These are phyloP conservation scores for Lacerta bilineata DNA, from an alignment of 2,797 vertebrate species.

Conservation along the genomic window DNA sequence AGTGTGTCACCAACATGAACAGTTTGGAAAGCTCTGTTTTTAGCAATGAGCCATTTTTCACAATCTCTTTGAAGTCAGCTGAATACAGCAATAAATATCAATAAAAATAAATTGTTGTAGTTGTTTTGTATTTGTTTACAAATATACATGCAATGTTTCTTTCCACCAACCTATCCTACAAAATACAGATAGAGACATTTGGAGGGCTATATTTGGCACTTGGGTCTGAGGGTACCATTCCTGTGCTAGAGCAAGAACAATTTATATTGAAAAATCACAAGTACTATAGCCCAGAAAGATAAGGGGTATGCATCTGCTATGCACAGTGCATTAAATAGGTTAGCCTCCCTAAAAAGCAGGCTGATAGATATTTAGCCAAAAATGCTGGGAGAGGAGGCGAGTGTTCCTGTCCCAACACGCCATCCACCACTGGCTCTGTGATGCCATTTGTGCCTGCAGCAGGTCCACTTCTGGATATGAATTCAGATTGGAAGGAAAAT, in stretches of 20 bases:
- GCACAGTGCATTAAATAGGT: neutral
- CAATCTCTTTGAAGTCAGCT: neutral
- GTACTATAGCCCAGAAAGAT: neutral
- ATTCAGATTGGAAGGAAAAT: neutral
- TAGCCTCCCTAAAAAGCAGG: neutral
- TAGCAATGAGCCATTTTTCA: neutral
- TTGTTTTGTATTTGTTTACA: neutral
- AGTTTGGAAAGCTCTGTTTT: too few species aligned
- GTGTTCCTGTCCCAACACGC: too few species aligned
- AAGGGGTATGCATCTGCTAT: neutral
- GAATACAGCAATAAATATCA: neutral
- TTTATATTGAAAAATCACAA: neutral
- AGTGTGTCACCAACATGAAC: too few species aligned
- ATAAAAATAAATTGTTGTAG: neutral
- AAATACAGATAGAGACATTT: neutral
- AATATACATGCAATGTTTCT: neutral
- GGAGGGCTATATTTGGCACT: neutral
- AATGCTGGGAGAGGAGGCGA: neutral
- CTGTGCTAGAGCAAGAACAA: neutral
- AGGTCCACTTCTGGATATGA: neutral
- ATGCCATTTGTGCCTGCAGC: too few species aligned
- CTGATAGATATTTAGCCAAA: neutral
- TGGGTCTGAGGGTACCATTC: too few species aligned
- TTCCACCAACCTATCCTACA: neutral
- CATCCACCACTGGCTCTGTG: too few species aligned